Percentiles rank a stretch among this genome's conserved stretches.
phyloP scores from a whole-genome alignment of 2,888 invertebrate species.

The Eupelmus urozonus region DNA sequence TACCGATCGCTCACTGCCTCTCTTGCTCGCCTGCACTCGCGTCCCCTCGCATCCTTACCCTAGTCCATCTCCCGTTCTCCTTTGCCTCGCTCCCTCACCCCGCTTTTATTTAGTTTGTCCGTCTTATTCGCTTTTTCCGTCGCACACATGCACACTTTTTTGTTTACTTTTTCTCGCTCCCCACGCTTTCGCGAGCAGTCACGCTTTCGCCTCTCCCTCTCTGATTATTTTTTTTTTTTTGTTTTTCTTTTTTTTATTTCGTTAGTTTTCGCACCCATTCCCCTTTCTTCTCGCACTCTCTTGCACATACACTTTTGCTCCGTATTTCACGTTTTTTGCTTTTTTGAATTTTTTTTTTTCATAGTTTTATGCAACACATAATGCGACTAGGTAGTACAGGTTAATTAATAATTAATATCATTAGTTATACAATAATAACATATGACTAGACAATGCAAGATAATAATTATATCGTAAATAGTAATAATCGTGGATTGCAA shows the following conservation, averaged over 20 bases:
- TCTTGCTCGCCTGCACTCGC: not conserved
- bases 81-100: constrained; percentile 26
- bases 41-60: not conserved
- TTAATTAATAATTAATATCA: constrained; percentile 77
- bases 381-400: constrained; percentile 77
- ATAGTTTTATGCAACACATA: constrained; percentile 76
- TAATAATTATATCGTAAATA: constrained; percentile 78
- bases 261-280: not conserved
- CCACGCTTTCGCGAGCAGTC: not conserved
- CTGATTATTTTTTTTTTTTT: constrained; percentile 50
- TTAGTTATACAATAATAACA: constrained; percentile 78
- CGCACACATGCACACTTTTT: constrained; percentile 29
- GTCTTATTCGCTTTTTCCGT: constrained; percentile 40
- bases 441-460: constrained; percentile 78
- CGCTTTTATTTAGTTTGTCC: constrained; percentile 33
- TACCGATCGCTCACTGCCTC: not conserved
- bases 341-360: constrained; percentile 67
- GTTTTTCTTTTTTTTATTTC: not conserved
- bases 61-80: not conserved
- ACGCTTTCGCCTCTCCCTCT: constrained; percentile 14
- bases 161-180: not conserved
- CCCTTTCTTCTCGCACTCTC: constrained; percentile 48
- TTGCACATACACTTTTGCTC: constrained; percentile 57
- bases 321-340: constrained; percentile 57
- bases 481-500: constrained; percentile 77